Evolutionary conservation across 2,888 invertebrate genomes (phyloP), one percentile per base, ranked within the genome.

Genomic region (Pimpla rufipes): DNA sequence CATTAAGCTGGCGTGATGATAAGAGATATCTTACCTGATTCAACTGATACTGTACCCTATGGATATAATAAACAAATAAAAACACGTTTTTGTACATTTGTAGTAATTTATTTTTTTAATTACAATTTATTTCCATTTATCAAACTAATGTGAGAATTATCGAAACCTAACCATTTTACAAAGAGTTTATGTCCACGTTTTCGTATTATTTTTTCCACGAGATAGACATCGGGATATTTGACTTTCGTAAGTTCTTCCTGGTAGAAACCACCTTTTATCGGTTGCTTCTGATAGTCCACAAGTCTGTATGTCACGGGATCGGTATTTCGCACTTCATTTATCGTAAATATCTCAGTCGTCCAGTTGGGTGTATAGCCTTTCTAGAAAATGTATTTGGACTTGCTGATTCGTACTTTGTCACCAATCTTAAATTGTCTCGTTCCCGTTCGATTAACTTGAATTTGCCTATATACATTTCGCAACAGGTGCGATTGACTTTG

Each of bases 241-340:
- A 87, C 89, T 87, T 90, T 90, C 73, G 87, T 87, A 8, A 92
- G 66, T 88, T 92, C 91, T 74, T 88, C 66, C 82, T 87, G 88
- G 83, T 91, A 92, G 85, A 92, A 92, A n/a, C 86, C 85, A 50
- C 91, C 91, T 62, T 87, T 84, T n/a, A 91, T 90, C 16, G 67
- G 70, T 75, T 88, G 83, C 47, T 87, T 78, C 66, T 86, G 79
- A 81, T 87, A 74, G 87, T 91, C 88, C 84, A 85, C 71, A 57
- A 90, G 62, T 21, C 85, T 42, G 13, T 42, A 42, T 29, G 29
- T 29, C 2, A 29, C 35, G 6, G 91, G 90, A 85, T 89, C 89
- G 8, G 90, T 90, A 62, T 86, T 85, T 35, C 89, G 76, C 8
- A 91, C 85, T 87, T 89, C 86, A 2, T 29, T 59, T 59, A 59